phyloP scores from a whole-genome alignment of 2,888 invertebrate species.

The Tenthredo mesomela region DNA sequence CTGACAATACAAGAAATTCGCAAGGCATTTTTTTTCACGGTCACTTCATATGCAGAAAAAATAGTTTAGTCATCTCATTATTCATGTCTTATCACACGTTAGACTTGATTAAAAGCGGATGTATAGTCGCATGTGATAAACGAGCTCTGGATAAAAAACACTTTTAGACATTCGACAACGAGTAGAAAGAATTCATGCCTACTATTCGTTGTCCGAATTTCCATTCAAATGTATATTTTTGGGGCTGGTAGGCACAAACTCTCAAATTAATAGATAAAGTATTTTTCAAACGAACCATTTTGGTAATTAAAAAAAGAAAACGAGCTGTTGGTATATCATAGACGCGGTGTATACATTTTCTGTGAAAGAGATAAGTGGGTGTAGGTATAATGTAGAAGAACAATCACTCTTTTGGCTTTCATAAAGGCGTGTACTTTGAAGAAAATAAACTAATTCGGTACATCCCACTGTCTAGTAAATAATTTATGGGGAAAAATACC shows the following conservation, averaged over 20 bases:
- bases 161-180: too few species aligned
- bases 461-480: slow-evolving; percentile 15
- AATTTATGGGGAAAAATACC: not conserved
- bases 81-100: not conserved
- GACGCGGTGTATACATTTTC: not conserved
- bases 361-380: not conserved
- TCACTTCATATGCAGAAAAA: not conserved
- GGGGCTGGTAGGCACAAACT: too few species aligned
- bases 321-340: not conserved
- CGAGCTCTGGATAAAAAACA: not conserved
- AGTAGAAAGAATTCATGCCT: too few species aligned
- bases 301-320: not conserved
- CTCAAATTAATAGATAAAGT: too few species aligned
- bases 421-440: not conserved
- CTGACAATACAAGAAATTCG: not conserved
- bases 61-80: not conserved
- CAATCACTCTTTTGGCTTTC: not conserved
- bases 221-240: too few species aligned
- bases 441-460: not conserved
- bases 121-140: not conserved
- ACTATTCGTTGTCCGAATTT: too few species aligned
- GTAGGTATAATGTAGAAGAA: not conserved
- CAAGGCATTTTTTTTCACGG: not conserved
- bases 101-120: too few species aligned
- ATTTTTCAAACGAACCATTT: not conserved